These are phyloP conservation scores for Chloropsis hardwickii DNA, from an alignment of 2,113 vertebrate genomes.

Conservation along the genomic window DNA sequence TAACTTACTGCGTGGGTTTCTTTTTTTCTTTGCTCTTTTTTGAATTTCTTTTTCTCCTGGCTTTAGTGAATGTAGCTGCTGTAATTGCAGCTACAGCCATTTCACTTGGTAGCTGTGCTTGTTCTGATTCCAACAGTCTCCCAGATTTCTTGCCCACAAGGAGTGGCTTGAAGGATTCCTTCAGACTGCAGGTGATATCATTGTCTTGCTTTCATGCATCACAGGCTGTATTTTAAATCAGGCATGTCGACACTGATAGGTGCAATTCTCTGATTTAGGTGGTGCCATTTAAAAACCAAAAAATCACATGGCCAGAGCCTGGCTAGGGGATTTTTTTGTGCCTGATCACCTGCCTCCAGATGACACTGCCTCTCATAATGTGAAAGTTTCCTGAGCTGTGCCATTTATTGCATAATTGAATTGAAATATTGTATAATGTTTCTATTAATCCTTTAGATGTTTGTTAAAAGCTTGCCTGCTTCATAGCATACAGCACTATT, in stretches of 20 bases:
- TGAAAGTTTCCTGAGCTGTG: neutral
- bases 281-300: neutral
- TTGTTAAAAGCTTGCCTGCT: neutral
- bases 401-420: neutral
- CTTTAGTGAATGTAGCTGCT: neutral
- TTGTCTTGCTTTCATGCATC: neutral
- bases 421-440: neutral
- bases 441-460: neutral
- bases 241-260: neutral
- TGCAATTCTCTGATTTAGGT: neutral
- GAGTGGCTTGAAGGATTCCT: neutral
- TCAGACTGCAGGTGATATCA: neutral
- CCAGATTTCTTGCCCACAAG: neutral
- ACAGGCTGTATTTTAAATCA: neutral
- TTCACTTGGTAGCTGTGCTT: neutral
- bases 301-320: neutral
- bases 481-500: neutral
- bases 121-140: neutral
- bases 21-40: fast-evolving
- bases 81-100: neutral
- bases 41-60: neutral
- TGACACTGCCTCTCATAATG: neutral
- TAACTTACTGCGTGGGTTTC: neutral
- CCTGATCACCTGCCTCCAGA: neutral
- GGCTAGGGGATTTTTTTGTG: fast-evolving